Conservation (phyloP, 2,113 vertebrate species). For the Arenaria interpres region DNA sequence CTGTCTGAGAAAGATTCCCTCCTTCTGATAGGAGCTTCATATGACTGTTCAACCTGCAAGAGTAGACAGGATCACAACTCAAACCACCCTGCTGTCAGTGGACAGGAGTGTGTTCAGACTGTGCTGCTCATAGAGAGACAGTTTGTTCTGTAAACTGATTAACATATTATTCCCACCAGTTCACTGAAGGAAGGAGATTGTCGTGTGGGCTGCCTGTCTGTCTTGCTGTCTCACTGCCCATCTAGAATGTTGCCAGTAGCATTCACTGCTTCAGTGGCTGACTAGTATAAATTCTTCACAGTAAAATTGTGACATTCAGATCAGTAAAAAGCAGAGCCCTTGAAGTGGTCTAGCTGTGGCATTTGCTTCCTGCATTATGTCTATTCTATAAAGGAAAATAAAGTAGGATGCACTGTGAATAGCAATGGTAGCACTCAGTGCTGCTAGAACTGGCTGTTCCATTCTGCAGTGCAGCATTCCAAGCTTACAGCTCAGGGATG, state of each 20-base stretch:
- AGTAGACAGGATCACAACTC: neutral
- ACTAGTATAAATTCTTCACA: neutral
- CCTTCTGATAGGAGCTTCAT: neutral
- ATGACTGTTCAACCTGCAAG: neutral
- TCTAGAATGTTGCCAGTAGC: neutral
- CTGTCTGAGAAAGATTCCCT: neutral
- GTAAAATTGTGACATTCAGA: neutral
- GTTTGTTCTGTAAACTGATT: neutral
- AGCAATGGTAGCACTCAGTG: neutral
- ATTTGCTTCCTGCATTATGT: neutral
- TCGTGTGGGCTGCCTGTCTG: neutral
- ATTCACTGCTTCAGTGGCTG: neutral
- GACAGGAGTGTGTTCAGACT: neutral
- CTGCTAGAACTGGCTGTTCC: neutral
- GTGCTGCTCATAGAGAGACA: neutral
- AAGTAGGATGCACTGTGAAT: neutral
- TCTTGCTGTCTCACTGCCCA: neutral
- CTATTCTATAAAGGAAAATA: neutral
- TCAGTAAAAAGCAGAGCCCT: neutral
- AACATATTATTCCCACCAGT: neutral
- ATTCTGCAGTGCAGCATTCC: neutral
- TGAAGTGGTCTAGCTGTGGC: neutral
- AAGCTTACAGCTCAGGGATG: neutral
- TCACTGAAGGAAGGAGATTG: neutral
- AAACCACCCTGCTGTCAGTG: neutral